Evolutionary conservation across 2,797 vertebrate genomes (phyloP).

Genomic region (Amblyraja radiata): DNA sequence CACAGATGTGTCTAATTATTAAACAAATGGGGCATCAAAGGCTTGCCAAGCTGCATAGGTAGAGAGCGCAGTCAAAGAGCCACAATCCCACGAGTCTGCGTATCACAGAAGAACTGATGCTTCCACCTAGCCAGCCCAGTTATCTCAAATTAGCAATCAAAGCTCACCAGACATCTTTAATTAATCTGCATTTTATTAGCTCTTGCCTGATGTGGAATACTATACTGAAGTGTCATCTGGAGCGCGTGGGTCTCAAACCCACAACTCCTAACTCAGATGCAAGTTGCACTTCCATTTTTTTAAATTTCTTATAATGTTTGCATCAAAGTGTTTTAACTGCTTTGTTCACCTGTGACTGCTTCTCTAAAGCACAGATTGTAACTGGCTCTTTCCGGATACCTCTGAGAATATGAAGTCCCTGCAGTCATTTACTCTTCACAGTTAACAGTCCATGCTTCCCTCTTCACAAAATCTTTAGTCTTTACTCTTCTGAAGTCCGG

Average conservation of each 20-base stretch:
- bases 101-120: too few species aligned
- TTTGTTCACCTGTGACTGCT: neutral
- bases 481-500: slow-evolving; percentile 12
- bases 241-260: neutral
- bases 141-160: too few species aligned
- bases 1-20: too few species aligned
- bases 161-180: too few species aligned
- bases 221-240: neutral
- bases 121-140: too few species aligned
- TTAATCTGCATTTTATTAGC: too few species aligned
- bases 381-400: neutral
- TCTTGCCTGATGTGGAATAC: too few species aligned
- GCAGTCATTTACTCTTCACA: neutral
- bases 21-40: too few species aligned
- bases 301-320: neutral
- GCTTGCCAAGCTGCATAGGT: too few species aligned
- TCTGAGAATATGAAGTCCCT: neutral
- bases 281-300: neutral
- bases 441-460: neutral
- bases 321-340: neutral
- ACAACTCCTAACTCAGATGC: neutral
- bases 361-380: neutral
- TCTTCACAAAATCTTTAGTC: neutral
- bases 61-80: too few species aligned
- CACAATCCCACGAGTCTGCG: too few species aligned